A percentile compares a stretch with the other conserved stretches of the same genome.
Evolutionary conservation across 2,113 vertebrate genomes (phyloP).

Genomic region (Bubo bubo): DNA sequence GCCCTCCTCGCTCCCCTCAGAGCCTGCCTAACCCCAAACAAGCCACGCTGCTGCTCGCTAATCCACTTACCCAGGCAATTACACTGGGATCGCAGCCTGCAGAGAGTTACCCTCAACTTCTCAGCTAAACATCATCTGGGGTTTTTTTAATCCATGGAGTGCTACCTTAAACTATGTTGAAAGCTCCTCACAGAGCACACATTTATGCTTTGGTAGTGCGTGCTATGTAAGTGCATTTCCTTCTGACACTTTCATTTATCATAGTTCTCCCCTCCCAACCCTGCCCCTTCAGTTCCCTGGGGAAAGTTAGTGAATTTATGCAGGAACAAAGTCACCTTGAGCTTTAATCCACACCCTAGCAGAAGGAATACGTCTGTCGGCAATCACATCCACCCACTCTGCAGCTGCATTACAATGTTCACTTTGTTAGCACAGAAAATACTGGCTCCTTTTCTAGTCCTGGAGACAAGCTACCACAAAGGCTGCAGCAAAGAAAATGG

Average conservation of each 20-base stretch:
- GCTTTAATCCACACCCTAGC: constrained; percentile 45
- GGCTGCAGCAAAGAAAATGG: neutral
- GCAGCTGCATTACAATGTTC: constrained; percentile 28
- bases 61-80: constrained; percentile 15
- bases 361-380: constrained; percentile 41
- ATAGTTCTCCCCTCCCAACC: neutral
- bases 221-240: neutral
- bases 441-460: neutral
- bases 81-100: neutral
- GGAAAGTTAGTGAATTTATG: constrained; percentile 37
- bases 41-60: neutral
- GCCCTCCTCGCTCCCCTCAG: neutral
- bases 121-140: neutral
- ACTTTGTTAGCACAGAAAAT: constrained; percentile 42
- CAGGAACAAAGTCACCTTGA: constrained; percentile 61
- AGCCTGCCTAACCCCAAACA: neutral
- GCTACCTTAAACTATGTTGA: neutral
- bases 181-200: neutral
- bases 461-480: neutral
- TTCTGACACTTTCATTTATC: neutral
- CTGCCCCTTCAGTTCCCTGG: neutral
- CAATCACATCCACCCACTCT: constrained; percentile 47
- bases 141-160: neutral
- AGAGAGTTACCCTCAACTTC: neutral
- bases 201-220: neutral